Base-by-base conservation (phyloP, 2,888 invertebrate species). In the Beris chalybata region DNA sequence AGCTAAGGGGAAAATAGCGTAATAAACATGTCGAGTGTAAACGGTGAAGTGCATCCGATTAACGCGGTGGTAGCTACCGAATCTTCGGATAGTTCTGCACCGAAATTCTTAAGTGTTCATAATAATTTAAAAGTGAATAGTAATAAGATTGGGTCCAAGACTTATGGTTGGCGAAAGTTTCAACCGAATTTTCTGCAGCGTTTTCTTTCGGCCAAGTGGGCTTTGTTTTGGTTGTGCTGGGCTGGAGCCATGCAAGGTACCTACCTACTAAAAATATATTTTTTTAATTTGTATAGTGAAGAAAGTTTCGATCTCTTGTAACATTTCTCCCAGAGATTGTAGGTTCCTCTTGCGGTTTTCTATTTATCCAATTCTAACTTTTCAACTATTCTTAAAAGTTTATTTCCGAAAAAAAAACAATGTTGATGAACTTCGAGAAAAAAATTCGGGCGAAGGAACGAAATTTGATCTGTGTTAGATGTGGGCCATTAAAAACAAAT, bases 161-260 rank as follows among this genome's bases (percentile, higher is more conserved):
- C 71, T 32, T 91, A 89, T 76, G 91, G 91, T 38, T 90, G 90
- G 89, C 84, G 86, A 5, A 79, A 83, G 73, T 83, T 87, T 74
- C 81, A 85, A 61, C 91, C 91, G 0, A 74, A 78, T 47, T 86
- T 84, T 79, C 82, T 90, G 70, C 91, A 91, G 80, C 78, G 84
- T 63, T 90, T 90, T 80, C 83, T 89, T 15, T 88, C 86, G 1
- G 86, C 91, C 13, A 89, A 89, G 76, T 91, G 91, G 89, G 89
- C 90, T 29, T 84, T 92, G 4, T 89, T 91, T 79, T 91, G 89
- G 86, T 81, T 92, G 0, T 91, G 92, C 77, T 89, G 89, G 87
- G 90, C 89, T 5, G 90, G 89, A 0, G 89, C 89, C 47, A 84
- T 91, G 75, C 92, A 92, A 84, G 90, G 90, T 89, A 61, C 4